phyloP scores from a whole-genome alignment of 2,113 vertebrate species.

The Scartelaos histophorus region DNA sequence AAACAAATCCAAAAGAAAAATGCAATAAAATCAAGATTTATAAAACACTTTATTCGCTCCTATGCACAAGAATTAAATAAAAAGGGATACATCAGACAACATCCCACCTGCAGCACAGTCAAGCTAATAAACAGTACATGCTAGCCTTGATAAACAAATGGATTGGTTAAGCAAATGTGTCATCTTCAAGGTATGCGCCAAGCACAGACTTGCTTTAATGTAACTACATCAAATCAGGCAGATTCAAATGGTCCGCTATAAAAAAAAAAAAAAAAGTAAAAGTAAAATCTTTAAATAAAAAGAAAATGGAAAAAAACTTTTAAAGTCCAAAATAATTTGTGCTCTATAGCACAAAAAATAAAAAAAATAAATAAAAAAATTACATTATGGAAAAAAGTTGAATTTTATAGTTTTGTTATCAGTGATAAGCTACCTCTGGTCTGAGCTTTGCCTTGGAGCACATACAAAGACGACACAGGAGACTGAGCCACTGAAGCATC shows the following conservation, averaged over 20 bases:
- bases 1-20: neutral
- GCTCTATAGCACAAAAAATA: slow-evolving; percentile 66
- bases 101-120: slow-evolving; percentile 74
- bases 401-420: slow-evolving; percentile 30
- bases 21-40: slow-evolving; percentile 13
- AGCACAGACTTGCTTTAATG: slow-evolving; percentile 50
- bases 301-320: slow-evolving; percentile 68
- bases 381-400: neutral
- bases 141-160: slow-evolving; percentile 58
- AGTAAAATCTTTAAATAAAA: slow-evolving; percentile 80
- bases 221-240: slow-evolving; percentile 54
- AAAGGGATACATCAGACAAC: slow-evolving; percentile 70
- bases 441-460: slow-evolving; percentile 13
- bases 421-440: slow-evolving; percentile 15
- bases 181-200: slow-evolving; percentile 48
- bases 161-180: slow-evolving; percentile 57
- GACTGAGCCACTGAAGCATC: slow-evolving; percentile 1
- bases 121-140: slow-evolving; percentile 53
- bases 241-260: slow-evolving; percentile 73
- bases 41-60: slow-evolving; percentile 74
- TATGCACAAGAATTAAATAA: slow-evolving; percentile 72
- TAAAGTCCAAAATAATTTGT: slow-evolving; percentile 76
- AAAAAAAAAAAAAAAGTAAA: slow-evolving; percentile 48
- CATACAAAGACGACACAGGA: slow-evolving; percentile 24
- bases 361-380: slow-evolving; percentile 44